Percentiles rank a stretch among this genome's conserved stretches.
These are phyloP conservation scores for Oncorhynchus keta DNA, from an alignment of 2,113 vertebrate species.

Conservation along the genomic window DNA sequence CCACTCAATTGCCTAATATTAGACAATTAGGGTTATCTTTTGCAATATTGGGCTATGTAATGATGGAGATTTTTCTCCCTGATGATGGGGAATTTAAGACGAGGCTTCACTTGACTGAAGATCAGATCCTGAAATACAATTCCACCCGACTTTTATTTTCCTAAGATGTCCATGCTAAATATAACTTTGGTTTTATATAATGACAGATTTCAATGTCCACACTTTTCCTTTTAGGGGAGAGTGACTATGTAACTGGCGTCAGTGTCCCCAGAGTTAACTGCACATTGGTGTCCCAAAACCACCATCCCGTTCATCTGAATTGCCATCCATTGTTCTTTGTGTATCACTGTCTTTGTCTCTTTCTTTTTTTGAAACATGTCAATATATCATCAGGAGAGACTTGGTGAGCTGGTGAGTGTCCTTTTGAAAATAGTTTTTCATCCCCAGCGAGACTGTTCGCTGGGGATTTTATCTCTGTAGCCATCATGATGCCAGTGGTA, in stretches of 20 bases:
- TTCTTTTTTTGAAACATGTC: slow-evolving; percentile 2
- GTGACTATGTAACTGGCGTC: slow-evolving; percentile 59
- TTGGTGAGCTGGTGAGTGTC: too few species aligned
- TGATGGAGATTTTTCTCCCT: not conserved
- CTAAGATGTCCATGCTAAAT: slow-evolving; percentile 59
- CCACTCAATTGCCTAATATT: too few species aligned
- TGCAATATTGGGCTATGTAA: not conserved
- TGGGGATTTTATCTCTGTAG: not conserved
- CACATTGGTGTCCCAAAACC: slow-evolving; percentile 51
- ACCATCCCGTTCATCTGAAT: slow-evolving; percentile 25
- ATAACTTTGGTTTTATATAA: slow-evolving; percentile 64
- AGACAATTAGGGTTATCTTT: not conserved
- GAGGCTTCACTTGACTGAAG: slow-evolving; percentile 16
- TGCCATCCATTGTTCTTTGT: slow-evolving; percentile 57
- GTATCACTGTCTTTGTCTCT: slow-evolving; percentile 9
- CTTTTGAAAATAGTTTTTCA: not conserved
- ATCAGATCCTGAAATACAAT: slow-evolving; percentile 43
- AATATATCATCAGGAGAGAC: not conserved
- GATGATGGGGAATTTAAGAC: not conserved
- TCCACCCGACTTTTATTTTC: slow-evolving; percentile 39
- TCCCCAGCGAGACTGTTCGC: not conserved
- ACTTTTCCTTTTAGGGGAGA: slow-evolving; percentile 51
- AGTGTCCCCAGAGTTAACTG: slow-evolving; percentile 54
- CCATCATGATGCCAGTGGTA: not conserved
- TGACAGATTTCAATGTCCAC: slow-evolving; percentile 63